Evolutionary conservation across 2,888 invertebrate genomes (phyloP).

Genomic region (Dendrolimus houi): DNA sequence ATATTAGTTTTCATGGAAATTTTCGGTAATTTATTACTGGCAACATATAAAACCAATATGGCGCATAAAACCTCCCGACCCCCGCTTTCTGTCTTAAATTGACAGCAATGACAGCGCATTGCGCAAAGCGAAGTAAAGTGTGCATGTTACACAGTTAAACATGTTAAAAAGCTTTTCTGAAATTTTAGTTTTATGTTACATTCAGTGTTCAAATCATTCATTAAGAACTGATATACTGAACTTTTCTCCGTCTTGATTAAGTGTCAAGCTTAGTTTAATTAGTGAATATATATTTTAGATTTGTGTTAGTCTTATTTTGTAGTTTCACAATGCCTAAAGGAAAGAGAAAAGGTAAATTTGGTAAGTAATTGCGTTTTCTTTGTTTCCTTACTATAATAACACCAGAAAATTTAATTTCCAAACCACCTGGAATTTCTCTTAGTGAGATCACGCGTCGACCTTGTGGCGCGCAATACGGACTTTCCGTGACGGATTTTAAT

Average conservation of each 20-base stretch:
- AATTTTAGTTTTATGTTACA: conserved; percentile 82
- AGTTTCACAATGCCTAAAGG: conserved; percentile 84
- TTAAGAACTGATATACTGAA: conserved; percentile 83
- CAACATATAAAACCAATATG: conserved; percentile 43
- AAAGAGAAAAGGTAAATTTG: conserved; percentile 84
- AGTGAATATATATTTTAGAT: conserved; percentile 72
- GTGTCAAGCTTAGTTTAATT: conserved; percentile 59
- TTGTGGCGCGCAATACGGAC: conserved; percentile 43
- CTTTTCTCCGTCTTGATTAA: conserved; percentile 88
- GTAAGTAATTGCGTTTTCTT: conserved; percentile 54
- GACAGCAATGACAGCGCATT: conserved; percentile 55
- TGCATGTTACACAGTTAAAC: conserved; percentile 75
- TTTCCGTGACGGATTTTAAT: conserved; percentile 42
- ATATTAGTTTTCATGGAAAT: no score
- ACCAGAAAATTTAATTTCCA: conserved; percentile 13
- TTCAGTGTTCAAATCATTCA: conserved; percentile 82
- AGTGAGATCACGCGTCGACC: conserved; percentile 70
- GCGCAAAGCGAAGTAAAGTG: conserved; percentile 64
- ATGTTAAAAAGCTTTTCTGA: conserved; percentile 86
- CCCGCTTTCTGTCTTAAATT: conserved; percentile 16
- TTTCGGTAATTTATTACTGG: conserved; percentile 10
- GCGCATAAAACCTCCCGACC: conserved; percentile 23
- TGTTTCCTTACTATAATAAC: conserved; percentile 7
- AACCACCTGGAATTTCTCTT: conserved; percentile 37
- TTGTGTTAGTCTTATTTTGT: conserved; percentile 40